Conservation (phyloP, 1,140 invertebrate genomes). For the Sitophilus oryzae region DNA sequence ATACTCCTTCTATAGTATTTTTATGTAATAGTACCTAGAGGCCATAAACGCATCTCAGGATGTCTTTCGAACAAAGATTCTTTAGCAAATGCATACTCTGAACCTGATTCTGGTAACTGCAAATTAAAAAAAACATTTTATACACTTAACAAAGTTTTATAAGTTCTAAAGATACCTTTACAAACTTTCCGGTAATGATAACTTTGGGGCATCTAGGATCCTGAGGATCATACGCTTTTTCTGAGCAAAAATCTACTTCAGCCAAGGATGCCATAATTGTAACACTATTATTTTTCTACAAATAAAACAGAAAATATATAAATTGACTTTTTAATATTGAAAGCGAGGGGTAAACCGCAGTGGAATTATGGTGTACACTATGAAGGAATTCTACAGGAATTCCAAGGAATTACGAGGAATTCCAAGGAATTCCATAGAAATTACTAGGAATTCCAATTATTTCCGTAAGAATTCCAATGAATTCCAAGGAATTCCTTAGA, state of each 20-base stretch:
- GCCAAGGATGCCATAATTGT: constrained; percentile 64
- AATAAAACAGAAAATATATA: neutral
- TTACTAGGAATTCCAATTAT: too few relatives aligned
- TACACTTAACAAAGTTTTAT: too few relatives aligned
- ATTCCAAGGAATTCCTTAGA: too few relatives aligned
- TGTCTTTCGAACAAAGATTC: constrained; percentile 62
- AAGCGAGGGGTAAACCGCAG: neutral
- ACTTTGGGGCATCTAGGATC: constrained; percentile 73
- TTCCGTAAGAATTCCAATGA: too few relatives aligned
- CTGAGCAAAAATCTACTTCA: constrained; percentile 60
- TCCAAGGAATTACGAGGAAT: too few relatives aligned
- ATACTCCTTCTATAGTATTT: too few relatives aligned
- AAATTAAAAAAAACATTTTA: too few relatives aligned
- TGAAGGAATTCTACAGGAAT: too few relatives aligned
- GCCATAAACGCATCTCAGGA: constrained; percentile 47
- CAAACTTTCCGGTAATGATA: constrained; percentile 64
- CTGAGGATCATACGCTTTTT: constrained; percentile 64
- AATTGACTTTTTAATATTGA: neutral
- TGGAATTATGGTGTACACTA: too few relatives aligned
- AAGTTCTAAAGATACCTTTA: constrained; percentile 49
- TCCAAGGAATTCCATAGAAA: too few relatives aligned
- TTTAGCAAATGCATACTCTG: constrained; percentile 57
- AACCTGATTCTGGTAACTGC: too few relatives aligned
- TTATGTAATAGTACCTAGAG: too few relatives aligned
- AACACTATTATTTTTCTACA: constrained; percentile 56